Percentiles rank a stretch among this genome's conserved stretches.
Evolutionary conservation across 1,140 invertebrate species (phyloP).

Genomic region (Euwallacea fornicatus): DNA sequence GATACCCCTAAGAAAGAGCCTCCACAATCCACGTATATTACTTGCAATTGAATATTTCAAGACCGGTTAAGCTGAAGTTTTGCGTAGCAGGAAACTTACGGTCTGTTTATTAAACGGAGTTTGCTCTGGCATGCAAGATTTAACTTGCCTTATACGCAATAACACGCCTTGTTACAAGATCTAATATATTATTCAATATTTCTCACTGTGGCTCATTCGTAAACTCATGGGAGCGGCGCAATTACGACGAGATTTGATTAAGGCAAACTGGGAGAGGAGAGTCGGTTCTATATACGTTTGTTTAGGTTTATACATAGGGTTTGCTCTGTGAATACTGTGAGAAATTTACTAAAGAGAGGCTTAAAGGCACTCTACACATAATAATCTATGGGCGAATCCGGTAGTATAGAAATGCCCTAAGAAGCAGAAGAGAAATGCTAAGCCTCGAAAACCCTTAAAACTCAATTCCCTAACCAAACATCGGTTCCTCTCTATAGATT

Average conservation of each 20-base stretch:
- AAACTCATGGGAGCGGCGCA: conserved; percentile 15
- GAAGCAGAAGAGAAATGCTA: too few species aligned
- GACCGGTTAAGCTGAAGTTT: background rate
- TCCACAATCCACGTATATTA: background rate
- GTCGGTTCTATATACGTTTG: background rate
- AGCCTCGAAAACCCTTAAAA: too few species aligned
- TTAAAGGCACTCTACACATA: too few species aligned
- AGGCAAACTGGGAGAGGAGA: background rate
- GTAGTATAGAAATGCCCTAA: too few species aligned
- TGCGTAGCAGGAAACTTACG: background rate
- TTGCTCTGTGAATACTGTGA: too few species aligned
- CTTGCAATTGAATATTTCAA: conserved; percentile 5
- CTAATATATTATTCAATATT: conserved; percentile 28
- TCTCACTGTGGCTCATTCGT: conserved; percentile 22
- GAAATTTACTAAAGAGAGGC: too few species aligned
- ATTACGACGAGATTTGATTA: conserved; percentile 21
- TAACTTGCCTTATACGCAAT: conserved; percentile 12
- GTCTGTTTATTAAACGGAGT: conserved; percentile 7
- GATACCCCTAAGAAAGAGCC: background rate
- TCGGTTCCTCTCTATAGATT: too few species aligned
- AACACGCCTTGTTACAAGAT: conserved; percentile 23
- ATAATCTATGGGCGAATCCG: too few species aligned
- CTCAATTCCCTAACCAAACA: too few species aligned
- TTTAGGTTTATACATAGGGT: too few species aligned
- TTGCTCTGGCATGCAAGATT: conserved; percentile 6